Conservation (phyloP, 2,113 vertebrate genomes). For the Ploceus nigricollis region DNA sequence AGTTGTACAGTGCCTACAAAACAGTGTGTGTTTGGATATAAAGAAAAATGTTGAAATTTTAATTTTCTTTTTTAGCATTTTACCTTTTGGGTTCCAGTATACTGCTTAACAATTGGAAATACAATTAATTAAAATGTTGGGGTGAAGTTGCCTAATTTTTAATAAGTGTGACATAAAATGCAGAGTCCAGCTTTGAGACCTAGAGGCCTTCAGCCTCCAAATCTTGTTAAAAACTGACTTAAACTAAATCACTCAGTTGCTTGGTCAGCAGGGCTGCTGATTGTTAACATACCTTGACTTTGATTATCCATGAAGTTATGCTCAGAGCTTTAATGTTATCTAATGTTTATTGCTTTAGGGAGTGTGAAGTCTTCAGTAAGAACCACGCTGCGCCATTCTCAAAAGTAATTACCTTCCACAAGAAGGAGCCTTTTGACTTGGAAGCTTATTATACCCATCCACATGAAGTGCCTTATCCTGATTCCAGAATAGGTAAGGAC, state of each 20-base stretch:
- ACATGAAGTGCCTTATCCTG: slow-evolving; percentile 90
- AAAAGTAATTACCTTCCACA: slow-evolving; percentile 97
- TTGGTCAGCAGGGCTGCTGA: background rate
- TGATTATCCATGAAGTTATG: background rate
- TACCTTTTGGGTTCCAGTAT: background rate
- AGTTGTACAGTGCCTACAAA: slow-evolving; percentile 1
- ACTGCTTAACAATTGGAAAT: background rate
- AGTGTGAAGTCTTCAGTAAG: slow-evolving; percentile 93
- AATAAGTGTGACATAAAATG: background rate
- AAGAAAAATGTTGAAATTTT: background rate
- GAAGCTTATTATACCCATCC: slow-evolving; percentile 90
- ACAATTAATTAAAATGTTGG: background rate
- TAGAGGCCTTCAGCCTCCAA: background rate
- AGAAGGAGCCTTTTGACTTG: slow-evolving; percentile 93
- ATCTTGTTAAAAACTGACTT: background rate
- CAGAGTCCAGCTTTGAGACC: background rate
- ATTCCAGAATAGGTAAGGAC: slow-evolving; percentile 88
- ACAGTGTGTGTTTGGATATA: background rate
- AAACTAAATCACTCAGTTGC: background rate
- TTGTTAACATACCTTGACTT: background rate
- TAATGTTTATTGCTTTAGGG: slow-evolving; percentile 70
- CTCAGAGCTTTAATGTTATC: background rate
- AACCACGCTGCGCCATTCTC: slow-evolving; percentile 94
- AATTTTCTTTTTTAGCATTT: background rate
- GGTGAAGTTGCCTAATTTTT: background rate